Base-by-base conservation (phyloP, 2,888 invertebrate species). In the Chydorus sphaericus region DNA sequence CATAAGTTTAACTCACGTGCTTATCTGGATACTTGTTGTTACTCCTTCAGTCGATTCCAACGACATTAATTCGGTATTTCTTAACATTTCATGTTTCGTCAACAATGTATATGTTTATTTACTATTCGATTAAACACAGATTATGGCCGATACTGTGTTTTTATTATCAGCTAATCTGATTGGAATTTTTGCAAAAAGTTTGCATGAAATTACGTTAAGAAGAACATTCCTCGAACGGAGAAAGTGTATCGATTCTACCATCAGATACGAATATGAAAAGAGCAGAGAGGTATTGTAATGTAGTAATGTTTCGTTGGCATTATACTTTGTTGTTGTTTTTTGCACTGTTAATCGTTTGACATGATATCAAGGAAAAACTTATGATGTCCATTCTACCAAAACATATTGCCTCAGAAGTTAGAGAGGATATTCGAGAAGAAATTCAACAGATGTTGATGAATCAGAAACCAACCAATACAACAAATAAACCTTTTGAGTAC, bases 361-460 rank as follows among this genome's bases (percentile, higher is more conserved):
- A n/a, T n/a, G n/a, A n/a, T n/a, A n/a, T n/a, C n/a, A n/a, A n/a
- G 75, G 86, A 85, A 69, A 77, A 89, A 62, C 74, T 92, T 63
- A 73, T 92, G 65, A 73, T 90, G 61, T 89, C 88, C 39, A 89
- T 91, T 62, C 75, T 92, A 66, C 91, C 91, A 8, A 86, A 88
- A 70, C 90, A 91, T 72, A 79, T 82, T 63, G 92, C 91, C 62
- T 85, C 89, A 84, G 90, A 91, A 72, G 91, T 92, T 89, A 91
- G 90, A 73, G 83, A 85, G 69, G 90, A 91, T 71, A 86, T 92
- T 63, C 64, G 74, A 16, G 68, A 70, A 38, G 55, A 18, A 23
- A 30, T 48, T 11, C 30, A 49, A 11, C 23, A 20, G 36, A 55
- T 55, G n/a, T n/a, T n/a, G 55, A 48, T 16, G n/a, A 33, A 20